These are phyloP conservation scores for Myrmecophaga tridactyla DNA, from an alignment of 2,113 vertebrate species.

Conservation along the genomic window DNA sequence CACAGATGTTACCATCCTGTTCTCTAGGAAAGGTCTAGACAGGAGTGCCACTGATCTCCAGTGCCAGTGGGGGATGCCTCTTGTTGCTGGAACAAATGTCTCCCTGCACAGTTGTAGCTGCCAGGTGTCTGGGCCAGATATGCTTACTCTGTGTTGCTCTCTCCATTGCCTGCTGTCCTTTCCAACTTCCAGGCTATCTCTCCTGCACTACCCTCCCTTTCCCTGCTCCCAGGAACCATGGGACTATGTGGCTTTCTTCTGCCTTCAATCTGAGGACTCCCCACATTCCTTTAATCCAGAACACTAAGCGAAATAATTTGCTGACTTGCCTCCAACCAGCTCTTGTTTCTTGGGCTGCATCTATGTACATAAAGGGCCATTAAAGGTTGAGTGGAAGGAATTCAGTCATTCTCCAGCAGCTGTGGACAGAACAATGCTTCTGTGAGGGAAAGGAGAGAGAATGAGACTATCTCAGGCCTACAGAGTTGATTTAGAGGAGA, in stretches of 20 bases:
- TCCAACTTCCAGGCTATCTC: background rate
- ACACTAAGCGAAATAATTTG: background rate
- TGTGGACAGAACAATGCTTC: background rate
- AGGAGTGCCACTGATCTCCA: background rate
- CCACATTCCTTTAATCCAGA: background rate
- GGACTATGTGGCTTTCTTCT: background rate
- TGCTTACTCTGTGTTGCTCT: accelerated
- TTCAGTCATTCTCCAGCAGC: background rate
- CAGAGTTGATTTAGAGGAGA: background rate
- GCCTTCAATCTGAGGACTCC: background rate
- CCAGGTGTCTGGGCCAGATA: accelerated
- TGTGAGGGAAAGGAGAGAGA: background rate
- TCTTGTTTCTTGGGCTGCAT: background rate
- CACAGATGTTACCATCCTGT: background rate
- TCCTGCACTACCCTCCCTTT: background rate
- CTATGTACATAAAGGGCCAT: background rate
- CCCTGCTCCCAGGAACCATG: too few species aligned
- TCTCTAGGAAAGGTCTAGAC: background rate
- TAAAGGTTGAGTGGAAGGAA: background rate
- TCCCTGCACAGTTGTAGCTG: background rate
- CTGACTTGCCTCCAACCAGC: background rate
- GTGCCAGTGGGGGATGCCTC: background rate
- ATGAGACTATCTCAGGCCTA: accelerated
- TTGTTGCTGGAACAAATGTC: background rate
- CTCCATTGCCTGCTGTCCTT: background rate